phyloP scores from a whole-genome alignment of 2,113 vertebrate genomes.

The Gasterosteus nipponicus region DNA sequence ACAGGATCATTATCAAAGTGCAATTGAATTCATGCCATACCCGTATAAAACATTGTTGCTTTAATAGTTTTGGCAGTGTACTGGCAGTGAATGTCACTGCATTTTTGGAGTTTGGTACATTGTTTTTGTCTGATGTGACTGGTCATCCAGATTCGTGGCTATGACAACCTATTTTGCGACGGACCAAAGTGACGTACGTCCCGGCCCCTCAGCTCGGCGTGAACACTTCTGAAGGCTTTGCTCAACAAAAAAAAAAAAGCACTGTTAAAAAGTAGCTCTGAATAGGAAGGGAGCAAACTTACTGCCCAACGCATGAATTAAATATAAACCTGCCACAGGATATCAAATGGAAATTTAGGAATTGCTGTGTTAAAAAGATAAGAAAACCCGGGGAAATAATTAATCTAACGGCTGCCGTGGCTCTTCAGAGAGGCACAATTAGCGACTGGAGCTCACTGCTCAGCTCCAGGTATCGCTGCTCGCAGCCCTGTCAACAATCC shows the following conservation, averaged over 20 bases:
- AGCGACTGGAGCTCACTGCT: background rate
- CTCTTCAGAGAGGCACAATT: background rate
- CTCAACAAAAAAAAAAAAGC: background rate
- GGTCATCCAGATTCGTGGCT: background rate
- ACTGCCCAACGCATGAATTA: constrained; percentile 15
- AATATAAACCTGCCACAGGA: constrained; percentile 4
- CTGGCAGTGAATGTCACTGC: background rate
- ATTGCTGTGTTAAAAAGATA: background rate
- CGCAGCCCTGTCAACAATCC: background rate
- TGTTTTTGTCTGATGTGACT: background rate
- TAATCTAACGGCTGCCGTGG: background rate
- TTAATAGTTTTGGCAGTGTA: too few relatives aligned
- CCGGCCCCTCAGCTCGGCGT: too few relatives aligned
- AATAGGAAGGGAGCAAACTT: background rate
- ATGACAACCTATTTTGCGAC: background rate
- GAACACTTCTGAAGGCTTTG: background rate
- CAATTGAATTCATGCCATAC: too few relatives aligned
- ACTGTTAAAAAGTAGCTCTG: background rate
- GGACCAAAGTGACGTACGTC: background rate
- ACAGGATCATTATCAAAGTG: too few relatives aligned
- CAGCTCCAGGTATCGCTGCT: background rate
- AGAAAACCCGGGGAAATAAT: constrained; percentile 9
- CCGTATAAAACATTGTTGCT: too few relatives aligned
- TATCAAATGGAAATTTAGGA: background rate
- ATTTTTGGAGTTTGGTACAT: background rate